Evolutionary conservation across 2,888 invertebrate species (phyloP), one percentile per base, ranked within the genome.

Genomic region (Heliconius ethilla): DNA sequence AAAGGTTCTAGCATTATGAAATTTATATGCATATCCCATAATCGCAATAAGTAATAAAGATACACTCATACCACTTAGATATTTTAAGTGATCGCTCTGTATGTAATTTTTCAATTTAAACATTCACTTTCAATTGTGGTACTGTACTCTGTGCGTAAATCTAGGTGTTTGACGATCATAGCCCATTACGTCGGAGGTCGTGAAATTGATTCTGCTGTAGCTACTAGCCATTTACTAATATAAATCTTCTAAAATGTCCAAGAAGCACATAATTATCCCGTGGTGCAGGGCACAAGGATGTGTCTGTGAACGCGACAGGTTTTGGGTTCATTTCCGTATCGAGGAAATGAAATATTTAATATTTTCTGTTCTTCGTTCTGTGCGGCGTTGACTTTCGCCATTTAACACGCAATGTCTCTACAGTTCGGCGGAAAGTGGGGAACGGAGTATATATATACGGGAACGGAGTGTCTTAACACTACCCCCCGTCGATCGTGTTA

Each of bases 91-190:
- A 69, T 69, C 37, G 25, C 67, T 40, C 15, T 69, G 69, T 69
- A 45, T 69, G 40, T 45, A 69, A 69, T 69, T 69, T 69, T 69
- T 69, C 69, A 69, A 69, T 69, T 45, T 69, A 69, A 69, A 45
- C 40, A 69, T 69, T 69, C 40, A 40, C 40, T 69, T 69, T 69
- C 69, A 69, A 69, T 69, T 69, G 69, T 15, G 40, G 25, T 69
- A 40, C 40, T 69, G 13, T 69, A 25, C n/a, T 69, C 69, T 69
- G 40, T 69, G 69, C 69, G 69, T 69, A 69, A 69, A 45, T 69
- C 69, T 69, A 69, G 25, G 69, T 25, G 25, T 69, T 69, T 69
- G 40, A 18, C n/a, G 69, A n/a, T 37, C 37, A 67, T 13, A 40
- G 40, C 3, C 67, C 67, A 25, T 67, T 67, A 25, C n/a, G 25